Percentiles rank a stretch among this genome's conserved stretches.
phyloP scores from a whole-genome alignment of 1,140 invertebrate species.

The Phymorhynchus buccinoides region DNA sequence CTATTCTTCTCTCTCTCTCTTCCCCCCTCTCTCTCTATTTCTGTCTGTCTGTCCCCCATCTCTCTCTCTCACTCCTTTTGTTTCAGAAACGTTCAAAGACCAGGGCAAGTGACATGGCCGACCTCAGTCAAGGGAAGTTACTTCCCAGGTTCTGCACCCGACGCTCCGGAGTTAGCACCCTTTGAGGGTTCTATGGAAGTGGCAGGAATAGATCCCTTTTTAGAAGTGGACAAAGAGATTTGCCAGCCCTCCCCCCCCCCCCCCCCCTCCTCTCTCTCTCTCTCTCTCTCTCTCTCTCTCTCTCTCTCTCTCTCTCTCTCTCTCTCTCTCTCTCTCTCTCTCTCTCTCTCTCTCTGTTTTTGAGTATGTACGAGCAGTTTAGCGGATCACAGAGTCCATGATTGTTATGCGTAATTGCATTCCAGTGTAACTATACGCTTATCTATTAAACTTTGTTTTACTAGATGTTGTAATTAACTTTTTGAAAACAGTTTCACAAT shows the following conservation, averaged over 20 bases:
- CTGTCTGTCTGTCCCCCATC: neutral
- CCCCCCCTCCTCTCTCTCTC: neutral
- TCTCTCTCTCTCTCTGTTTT: too few relatives aligned
- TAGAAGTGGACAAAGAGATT: neutral
- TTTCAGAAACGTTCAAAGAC: neutral
- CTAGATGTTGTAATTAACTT: too few relatives aligned
- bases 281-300: conserved; percentile 16
- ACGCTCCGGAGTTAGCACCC: neutral
- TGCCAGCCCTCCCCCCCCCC: too few relatives aligned
- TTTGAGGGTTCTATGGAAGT: neutral
- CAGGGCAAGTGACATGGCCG: neutral
- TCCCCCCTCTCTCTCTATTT: neutral
- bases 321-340: too few relatives aligned
- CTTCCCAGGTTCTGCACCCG: conserved; percentile 5
- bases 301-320: too few relatives aligned
- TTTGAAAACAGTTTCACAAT: too few relatives aligned
- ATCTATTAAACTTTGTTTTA: too few relatives aligned
- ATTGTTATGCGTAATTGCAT: too few relatives aligned
- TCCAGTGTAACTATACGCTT: too few relatives aligned
- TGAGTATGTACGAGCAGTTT: too few relatives aligned
- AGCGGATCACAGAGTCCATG: too few relatives aligned
- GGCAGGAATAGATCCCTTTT: neutral
- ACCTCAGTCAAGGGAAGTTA: conserved; percentile 2
- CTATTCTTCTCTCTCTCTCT: neutral
- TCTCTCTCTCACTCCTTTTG: neutral